These are phyloP conservation scores for Crossocerus cetratus DNA, from an alignment of 2,888 invertebrate genomes.

Conservation along the genomic window DNA sequence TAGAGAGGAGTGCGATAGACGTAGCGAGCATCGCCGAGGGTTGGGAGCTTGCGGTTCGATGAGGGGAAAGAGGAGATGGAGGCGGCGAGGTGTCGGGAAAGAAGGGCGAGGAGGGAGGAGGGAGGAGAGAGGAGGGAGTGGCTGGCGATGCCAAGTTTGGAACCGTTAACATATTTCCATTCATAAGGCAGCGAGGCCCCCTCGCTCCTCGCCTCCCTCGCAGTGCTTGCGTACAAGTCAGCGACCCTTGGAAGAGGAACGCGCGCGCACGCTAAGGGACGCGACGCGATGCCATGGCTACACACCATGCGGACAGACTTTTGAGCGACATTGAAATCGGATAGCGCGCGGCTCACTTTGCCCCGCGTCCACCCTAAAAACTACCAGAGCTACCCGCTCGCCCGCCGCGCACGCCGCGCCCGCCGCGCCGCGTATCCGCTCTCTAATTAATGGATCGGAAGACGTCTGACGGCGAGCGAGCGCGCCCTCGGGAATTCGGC, in stretches of 20 bases:
- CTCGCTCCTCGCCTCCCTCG: slow-evolving; percentile 35
- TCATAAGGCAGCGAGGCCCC: slow-evolving; percentile 51
- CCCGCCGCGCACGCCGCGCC: too few relatives aligned
- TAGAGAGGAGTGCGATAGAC: background rate
- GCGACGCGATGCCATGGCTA: slow-evolving; percentile 21
- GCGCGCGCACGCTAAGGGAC: slow-evolving; percentile 40
- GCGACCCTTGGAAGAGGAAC: slow-evolving; percentile 48
- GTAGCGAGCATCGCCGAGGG: background rate
- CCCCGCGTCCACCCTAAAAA: too few relatives aligned
- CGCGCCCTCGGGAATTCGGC: too few relatives aligned
- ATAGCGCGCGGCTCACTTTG: slow-evolving; percentile 24
- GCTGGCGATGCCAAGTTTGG: slow-evolving; percentile 47
- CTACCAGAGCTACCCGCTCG: too few relatives aligned
- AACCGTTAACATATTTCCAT: slow-evolving; percentile 63
- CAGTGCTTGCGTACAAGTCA: slow-evolving; percentile 49
- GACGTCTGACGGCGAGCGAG: background rate
- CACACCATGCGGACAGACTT: background rate
- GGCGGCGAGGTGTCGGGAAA: slow-evolving; percentile 5
- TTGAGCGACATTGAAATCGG: slow-evolving; percentile 55
- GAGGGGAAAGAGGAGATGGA: background rate
- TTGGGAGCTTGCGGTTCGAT: background rate
- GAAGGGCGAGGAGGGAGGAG: slow-evolving; percentile 22
- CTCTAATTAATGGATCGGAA: slow-evolving; percentile 20
- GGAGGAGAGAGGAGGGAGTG: slow-evolving; percentile 21
- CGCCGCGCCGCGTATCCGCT: slow-evolving; percentile 28